Evolutionary conservation across 2,888 invertebrate genomes (phyloP).

Genomic region (Lasioglossum calceatum): DNA sequence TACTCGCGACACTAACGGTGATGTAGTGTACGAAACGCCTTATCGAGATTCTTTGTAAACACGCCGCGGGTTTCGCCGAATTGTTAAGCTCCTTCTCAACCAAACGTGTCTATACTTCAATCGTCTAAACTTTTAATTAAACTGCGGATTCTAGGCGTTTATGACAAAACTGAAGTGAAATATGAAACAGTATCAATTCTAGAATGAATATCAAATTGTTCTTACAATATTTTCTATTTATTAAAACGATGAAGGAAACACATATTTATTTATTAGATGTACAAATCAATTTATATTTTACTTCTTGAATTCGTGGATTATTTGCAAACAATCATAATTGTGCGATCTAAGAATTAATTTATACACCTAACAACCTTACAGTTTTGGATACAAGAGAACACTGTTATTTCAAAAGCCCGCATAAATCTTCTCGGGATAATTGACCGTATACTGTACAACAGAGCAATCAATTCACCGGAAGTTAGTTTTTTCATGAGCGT

Average conservation of each 20-base stretch:
- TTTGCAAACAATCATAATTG: too few species aligned
- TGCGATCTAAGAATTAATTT: too few species aligned
- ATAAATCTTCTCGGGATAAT: background rate
- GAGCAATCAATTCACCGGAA: background rate
- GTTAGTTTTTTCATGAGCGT: background rate
- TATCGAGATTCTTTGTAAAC: slow-evolving; percentile 50
- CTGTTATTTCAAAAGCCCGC: background rate
- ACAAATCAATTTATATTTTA: background rate
- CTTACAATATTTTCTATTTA: background rate
- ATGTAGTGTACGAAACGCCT: slow-evolving; percentile 71
- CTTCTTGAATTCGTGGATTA: too few species aligned
- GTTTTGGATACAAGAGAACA: too few species aligned
- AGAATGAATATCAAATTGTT: background rate
- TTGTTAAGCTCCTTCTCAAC: background rate
- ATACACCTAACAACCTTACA: too few species aligned
- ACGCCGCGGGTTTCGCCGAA: slow-evolving; percentile 1
- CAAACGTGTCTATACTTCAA: background rate
- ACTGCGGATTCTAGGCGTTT: background rate
- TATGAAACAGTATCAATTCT: background rate
- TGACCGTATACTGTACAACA: background rate
- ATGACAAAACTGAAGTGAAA: background rate
- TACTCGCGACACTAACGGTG: slow-evolving; percentile 71
- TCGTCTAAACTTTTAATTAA: background rate
- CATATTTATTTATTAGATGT: too few species aligned
- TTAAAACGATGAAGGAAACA: background rate